phyloP scores from a whole-genome alignment of 2,888 invertebrate genomes.

The Melanostoma scalare region DNA sequence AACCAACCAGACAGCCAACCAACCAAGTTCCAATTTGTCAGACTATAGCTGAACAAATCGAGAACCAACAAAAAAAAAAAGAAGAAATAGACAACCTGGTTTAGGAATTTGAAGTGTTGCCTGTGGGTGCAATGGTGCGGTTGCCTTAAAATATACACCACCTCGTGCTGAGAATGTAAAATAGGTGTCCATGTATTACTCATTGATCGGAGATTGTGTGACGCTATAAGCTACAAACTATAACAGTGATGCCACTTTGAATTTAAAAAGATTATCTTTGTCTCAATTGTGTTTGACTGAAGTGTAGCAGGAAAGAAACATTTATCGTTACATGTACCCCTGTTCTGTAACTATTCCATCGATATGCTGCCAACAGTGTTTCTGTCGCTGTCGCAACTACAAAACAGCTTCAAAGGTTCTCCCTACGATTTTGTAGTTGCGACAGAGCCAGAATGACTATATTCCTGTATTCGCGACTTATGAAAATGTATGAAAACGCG shows the following conservation, averaged over 20 bases:
- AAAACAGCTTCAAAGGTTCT: too few species aligned
- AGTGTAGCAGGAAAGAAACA: too few species aligned
- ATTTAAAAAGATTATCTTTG: neutral
- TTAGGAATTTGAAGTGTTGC: neutral
- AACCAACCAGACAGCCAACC: neutral
- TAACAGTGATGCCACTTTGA: neutral
- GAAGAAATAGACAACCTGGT: neutral
- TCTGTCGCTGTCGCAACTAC: too few species aligned
- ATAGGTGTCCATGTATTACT: slow-evolving; percentile 41
- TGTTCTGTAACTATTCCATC: too few species aligned
- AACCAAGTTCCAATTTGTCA: slow-evolving; percentile 55
- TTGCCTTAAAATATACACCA: neutral
- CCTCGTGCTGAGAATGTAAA: slow-evolving; percentile 44
- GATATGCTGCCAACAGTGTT: too few species aligned
- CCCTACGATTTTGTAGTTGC: too few species aligned
- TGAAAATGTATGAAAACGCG: too few species aligned
- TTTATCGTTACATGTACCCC: too few species aligned
- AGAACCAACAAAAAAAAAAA: slow-evolving; percentile 2
- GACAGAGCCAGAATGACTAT: too few species aligned
- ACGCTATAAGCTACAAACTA: slow-evolving; percentile 1
- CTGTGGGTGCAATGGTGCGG: neutral
- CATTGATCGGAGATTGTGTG: slow-evolving; percentile 40
- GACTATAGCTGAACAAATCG: slow-evolving; percentile 38
- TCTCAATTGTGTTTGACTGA: too few species aligned
- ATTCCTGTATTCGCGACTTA: too few species aligned